A percentile compares a stretch with the other conserved stretches of the same genome.
Conservation (phyloP, 2,113 vertebrate species). For the Chaetops frenatus region DNA sequence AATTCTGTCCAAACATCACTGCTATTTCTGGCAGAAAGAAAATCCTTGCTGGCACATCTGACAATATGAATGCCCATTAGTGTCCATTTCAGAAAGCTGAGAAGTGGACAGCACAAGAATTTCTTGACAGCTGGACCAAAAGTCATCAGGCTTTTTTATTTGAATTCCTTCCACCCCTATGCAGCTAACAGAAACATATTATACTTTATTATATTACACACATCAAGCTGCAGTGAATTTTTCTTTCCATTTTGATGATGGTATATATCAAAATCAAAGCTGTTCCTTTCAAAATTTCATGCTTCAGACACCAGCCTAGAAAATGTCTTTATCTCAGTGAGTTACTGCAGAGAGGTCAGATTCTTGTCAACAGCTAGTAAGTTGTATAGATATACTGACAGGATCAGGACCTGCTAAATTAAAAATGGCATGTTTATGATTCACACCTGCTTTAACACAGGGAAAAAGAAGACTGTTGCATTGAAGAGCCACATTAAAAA, state of each 20-base stretch:
- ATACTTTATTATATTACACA: background rate
- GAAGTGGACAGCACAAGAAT: constrained; percentile 1
- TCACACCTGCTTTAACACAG: background rate
- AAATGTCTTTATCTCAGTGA: background rate
- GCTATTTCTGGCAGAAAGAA: constrained; percentile 23
- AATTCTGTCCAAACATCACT: constrained; percentile 29
- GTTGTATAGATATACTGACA: background rate
- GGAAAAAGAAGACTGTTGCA: background rate
- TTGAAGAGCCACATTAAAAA: background rate
- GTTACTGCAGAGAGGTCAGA: background rate
- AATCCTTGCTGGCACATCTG: constrained; percentile 7
- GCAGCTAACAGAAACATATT: background rate
- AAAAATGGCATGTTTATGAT: background rate
- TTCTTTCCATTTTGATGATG: background rate
- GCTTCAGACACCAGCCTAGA: background rate
- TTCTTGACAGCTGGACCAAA: constrained; percentile 17
- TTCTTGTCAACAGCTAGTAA: background rate
- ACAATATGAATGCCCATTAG: constrained; percentile 37
- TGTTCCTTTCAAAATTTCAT: background rate
- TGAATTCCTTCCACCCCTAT: background rate
- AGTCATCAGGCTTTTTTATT: background rate
- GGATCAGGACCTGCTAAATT: background rate
- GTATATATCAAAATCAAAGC: background rate
- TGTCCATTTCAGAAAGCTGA: constrained; percentile 17
- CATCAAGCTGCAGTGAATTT: background rate